phyloP scores from a whole-genome alignment of 2,797 vertebrate genomes.

The Poeciliopsis paucimaculata region DNA sequence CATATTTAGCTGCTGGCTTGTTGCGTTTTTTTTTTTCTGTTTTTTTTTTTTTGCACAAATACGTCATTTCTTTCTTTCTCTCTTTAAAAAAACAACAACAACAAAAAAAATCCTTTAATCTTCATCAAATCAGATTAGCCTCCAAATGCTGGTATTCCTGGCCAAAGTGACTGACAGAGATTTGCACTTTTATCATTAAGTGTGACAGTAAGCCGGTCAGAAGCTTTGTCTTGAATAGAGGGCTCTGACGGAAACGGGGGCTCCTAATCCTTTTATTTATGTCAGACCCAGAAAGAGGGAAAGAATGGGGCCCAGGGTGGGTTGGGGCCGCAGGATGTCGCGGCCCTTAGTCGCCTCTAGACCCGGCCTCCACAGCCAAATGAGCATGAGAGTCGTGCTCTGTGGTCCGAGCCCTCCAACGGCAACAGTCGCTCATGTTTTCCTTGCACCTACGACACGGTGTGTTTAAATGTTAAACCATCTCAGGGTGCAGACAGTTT shows the following conservation, averaged over 20 bases:
- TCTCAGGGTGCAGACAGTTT: neutral
- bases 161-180: conserved; percentile 92
- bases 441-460: conserved; percentile 24
- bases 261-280: conserved; percentile 99
- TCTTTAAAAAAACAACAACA: too few relatives aligned
- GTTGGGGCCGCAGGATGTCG: conserved; percentile 87
- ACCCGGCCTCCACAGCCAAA: conserved; percentile 81
- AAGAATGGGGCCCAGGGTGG: conserved; percentile 81
- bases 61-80: conserved; percentile 5
- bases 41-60: conserved; percentile 35
- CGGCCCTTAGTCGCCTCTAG: conserved; percentile 71
- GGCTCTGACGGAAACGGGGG: conserved; percentile 95
- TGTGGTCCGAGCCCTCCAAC: conserved; percentile 71
- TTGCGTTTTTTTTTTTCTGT: neutral
- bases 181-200: conserved; percentile 97
- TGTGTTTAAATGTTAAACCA: conserved; percentile 21
- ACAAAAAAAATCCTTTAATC: conserved; percentile 59
- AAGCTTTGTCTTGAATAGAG: conserved; percentile 92
- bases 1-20: conserved; percentile 10
- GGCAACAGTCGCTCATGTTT: conserved; percentile 37
- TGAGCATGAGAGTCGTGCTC: conserved; percentile 83
- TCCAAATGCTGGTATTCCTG: conserved; percentile 88
- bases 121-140: conserved; percentile 97
- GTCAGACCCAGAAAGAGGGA: conserved; percentile 92
- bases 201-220: conserved; percentile 91